Base-by-base conservation (phyloP, 1,140 invertebrate species). In the Polypedilum pembai region DNA sequence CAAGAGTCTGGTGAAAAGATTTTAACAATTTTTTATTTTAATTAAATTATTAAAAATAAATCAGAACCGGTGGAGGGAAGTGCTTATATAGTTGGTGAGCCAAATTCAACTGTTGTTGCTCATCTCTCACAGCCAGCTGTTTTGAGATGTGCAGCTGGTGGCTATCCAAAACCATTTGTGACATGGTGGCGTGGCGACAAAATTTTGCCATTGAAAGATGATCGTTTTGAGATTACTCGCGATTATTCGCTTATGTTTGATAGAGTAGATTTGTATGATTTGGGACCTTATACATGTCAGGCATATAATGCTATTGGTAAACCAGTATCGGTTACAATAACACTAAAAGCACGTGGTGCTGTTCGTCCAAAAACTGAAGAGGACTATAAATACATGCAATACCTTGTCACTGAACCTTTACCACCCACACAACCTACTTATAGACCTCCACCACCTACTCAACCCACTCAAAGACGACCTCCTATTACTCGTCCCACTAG, bases 251-350 rank as follows among this genome's bases (percentile, higher is more conserved):
- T 96, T 3, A 83, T 89, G 56, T 92, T 96, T 78, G 84, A 88
- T 73, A 83, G 87, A 0, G 87, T 96, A 0, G 86, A 87, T 7
- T 76, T 91, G 0, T 86, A 87, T 15, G 90, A 89, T 77, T 85
- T 94, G 3, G 94, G 94, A 10, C 83, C 89, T n/a, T 94, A 95
- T 81, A 91, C 89, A 0, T 96, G 94, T 79, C 91, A 94, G 78
- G 92, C 92, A 0, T 95, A 92, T 80, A 95, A 95, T 79, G 92
- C 91, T 1, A 79, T 89, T 7, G 92, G 91, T 3, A 87, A 87
- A 75, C 88, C 93, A 3, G 89, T 90, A 0, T 90, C 90, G 18
- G 91, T 90, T 87, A 87, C 88, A 0, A 84, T 94, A 0, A 87
- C 85, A 0, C 83, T 96, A 0, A 87, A 89, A 78, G 90, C 90